phyloP scores from a whole-genome alignment of 2,113 vertebrate species.

The Sialia sialis region DNA sequence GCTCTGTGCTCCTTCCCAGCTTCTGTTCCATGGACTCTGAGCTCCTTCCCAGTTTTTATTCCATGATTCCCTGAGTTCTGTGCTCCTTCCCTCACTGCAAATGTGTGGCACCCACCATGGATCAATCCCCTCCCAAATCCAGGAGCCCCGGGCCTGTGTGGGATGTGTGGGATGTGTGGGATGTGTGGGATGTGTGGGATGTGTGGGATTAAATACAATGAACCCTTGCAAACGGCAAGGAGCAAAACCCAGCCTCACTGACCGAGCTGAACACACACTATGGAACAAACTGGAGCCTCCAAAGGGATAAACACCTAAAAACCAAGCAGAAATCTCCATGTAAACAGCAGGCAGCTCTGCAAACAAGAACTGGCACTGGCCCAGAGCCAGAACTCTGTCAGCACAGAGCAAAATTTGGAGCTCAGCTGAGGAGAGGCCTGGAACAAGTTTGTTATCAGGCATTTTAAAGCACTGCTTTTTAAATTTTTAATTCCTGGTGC shows the following conservation, averaged over 20 bases:
- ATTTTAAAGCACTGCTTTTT: neutral
- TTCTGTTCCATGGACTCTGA: neutral
- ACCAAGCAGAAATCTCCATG: neutral
- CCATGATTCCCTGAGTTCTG: neutral
- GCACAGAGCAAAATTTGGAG: neutral
- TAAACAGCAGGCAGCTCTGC: neutral
- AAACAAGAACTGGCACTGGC: neutral
- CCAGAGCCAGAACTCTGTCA: neutral
- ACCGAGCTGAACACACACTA: neutral
- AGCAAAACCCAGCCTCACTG: neutral
- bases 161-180: too few relatives aligned
- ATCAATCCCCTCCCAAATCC: neutral
- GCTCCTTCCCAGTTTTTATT: neutral
- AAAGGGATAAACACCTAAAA: neutral
- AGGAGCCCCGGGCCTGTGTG: too few relatives aligned
- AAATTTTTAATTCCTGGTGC: too few relatives aligned
- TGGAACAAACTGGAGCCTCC: neutral
- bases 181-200: too few relatives aligned
- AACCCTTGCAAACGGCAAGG: neutral
- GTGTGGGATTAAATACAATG: neutral
- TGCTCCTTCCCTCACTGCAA: neutral
- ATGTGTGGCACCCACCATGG: fast-evolving
- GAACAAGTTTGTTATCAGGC: neutral
- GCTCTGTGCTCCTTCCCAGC: too few relatives aligned
- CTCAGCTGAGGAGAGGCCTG: neutral